Evolutionary conservation across 2,113 vertebrate species (phyloP).

Genomic region (Origma solitaria): DNA sequence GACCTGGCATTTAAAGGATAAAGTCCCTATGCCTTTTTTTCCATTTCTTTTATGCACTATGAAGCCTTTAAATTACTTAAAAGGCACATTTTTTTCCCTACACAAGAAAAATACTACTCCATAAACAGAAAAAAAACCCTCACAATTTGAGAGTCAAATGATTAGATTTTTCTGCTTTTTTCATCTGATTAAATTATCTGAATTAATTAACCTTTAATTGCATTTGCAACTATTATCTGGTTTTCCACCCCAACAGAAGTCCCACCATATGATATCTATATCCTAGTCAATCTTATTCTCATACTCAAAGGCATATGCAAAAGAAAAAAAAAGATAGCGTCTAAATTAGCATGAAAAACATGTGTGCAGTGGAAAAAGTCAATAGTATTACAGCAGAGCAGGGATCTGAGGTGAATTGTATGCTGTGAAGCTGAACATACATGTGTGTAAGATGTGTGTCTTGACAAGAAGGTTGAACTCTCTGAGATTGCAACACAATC

Average conservation of each 20-base stretch:
- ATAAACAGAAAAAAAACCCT: not conserved
- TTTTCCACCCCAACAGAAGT: constrained; percentile 25
- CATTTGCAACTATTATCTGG: constrained; percentile 1
- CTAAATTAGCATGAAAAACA: not conserved
- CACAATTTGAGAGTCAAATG: not conserved
- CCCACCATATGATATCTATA: constrained; percentile 27
- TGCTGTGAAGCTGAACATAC: not conserved
- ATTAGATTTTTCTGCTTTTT: not conserved
- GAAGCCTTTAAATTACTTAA: not conserved
- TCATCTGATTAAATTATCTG: not conserved
- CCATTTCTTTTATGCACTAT: not conserved
- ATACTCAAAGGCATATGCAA: not conserved
- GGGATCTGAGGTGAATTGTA: not conserved
- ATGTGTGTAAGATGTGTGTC: not conserved
- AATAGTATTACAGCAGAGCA: not conserved
- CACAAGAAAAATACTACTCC: not conserved
- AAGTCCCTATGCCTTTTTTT: not conserved
- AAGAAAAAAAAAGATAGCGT: not conserved
- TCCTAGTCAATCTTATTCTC: not conserved
- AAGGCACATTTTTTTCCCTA: not conserved
- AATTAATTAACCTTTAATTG: constrained; percentile 52
- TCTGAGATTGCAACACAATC: not conserved
- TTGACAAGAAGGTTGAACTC: not conserved
- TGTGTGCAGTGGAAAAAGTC: not conserved
- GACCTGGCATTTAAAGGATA: not conserved